Percentiles rank a stretch among this genome's conserved stretches.
These are phyloP conservation scores for Gadopsis bispinosus DNA, from an alignment of 2,797 vertebrate genomes.

Conservation along the genomic window DNA sequence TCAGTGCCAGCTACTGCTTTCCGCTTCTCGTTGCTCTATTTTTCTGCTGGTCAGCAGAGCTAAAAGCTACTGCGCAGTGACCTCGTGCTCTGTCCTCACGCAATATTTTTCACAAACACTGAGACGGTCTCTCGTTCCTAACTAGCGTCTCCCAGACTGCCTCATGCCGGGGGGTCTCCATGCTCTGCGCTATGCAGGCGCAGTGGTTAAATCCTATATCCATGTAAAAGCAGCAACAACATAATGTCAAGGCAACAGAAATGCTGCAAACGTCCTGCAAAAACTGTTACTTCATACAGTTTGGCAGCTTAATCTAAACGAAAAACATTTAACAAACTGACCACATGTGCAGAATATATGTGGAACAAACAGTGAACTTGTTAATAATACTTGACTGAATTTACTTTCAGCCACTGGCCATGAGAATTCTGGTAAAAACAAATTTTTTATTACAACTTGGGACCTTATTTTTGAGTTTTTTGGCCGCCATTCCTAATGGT, in stretches of 20 bases:
- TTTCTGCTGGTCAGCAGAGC: conserved; percentile 65
- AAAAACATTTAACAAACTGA: neutral
- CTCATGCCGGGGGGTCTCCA: neutral
- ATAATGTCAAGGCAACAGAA: neutral
- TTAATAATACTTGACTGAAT: too few species aligned
- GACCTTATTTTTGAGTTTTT: too few species aligned
- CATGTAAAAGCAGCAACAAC: neutral
- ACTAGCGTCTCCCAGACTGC: neutral
- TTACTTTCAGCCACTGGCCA: neutral
- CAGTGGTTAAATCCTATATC: neutral
- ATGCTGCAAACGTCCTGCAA: neutral
- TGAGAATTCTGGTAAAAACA: neutral
- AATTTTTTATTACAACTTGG: too few species aligned
- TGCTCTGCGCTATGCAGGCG: neutral
- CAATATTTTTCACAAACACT: conserved; percentile 35
- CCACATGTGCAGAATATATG: too few species aligned
- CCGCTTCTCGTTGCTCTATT: conserved; percentile 13
- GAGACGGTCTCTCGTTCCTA: neutral
- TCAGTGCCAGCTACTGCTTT: neutral
- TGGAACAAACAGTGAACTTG: too few species aligned
- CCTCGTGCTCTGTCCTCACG: conserved; percentile 20
- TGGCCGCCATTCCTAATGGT: too few species aligned
- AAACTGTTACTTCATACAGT: neutral
- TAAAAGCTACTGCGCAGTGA: conserved; percentile 46
- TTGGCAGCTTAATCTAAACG: neutral